These are phyloP conservation scores for Coregonus suidteri DNA, from an alignment of 2,797 vertebrate genomes.

Conservation along the genomic window DNA sequence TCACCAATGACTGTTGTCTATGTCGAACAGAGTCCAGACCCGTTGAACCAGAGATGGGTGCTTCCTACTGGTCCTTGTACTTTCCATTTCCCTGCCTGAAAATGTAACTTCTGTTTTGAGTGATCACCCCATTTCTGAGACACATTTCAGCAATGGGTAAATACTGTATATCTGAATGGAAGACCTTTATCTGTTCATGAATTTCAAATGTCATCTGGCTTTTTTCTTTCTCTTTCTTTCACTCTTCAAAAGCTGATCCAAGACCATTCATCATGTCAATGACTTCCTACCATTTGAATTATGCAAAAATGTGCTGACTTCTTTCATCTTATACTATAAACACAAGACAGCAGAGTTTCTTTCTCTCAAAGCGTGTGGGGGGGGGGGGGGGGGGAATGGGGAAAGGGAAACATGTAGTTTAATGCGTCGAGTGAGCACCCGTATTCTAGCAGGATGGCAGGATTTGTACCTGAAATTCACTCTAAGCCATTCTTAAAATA, in stretches of 20 bases:
- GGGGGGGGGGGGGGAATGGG: neutral
- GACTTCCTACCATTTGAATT: neutral
- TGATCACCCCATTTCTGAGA: conserved; percentile 44
- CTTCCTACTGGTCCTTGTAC: conserved; percentile 30
- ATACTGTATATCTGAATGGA: conserved; percentile 38
- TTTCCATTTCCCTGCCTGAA: conserved; percentile 41
- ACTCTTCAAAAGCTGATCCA: conserved; percentile 27
- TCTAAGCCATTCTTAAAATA: conserved; percentile 74
- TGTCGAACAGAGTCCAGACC: conserved; percentile 48
- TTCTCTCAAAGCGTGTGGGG: conserved; percentile 23
- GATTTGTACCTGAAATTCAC: conserved; percentile 77
- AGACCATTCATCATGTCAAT: conserved; percentile 45
- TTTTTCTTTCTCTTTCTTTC: conserved; percentile 16
- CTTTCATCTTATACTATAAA: conserved; percentile 59
- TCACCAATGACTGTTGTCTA: conserved; percentile 30
- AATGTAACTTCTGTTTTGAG: conserved; percentile 52
- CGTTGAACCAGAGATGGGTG: conserved; percentile 38
- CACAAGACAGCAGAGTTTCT: conserved; percentile 29
- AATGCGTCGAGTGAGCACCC: conserved; percentile 62
- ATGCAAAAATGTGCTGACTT: conserved; percentile 25
- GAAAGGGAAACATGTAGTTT: conserved; percentile 10
- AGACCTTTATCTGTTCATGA: conserved; percentile 47
- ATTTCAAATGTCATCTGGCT: conserved; percentile 44
- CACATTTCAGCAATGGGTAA: conserved; percentile 54
- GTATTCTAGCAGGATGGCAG: conserved; percentile 69